Percentiles rank a stretch among this genome's conserved stretches.
Evolutionary conservation across 2,797 vertebrate genomes (phyloP).

Genomic region (Triplophysa bombifrons): DNA sequence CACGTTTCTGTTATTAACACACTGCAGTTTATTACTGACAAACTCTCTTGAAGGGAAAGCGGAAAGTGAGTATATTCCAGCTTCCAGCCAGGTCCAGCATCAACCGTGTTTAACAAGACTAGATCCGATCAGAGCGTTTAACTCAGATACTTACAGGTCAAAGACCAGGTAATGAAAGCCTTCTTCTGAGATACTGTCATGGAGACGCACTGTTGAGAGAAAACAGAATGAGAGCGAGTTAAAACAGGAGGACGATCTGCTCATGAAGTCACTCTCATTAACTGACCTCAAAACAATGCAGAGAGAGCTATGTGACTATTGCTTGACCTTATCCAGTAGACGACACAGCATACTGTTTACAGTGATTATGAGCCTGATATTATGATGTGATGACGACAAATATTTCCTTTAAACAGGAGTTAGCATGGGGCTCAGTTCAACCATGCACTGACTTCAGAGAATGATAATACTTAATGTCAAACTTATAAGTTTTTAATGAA

Average conservation of each 20-base stretch:
- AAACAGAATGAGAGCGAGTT: conserved; percentile 30
- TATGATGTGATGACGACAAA: not conserved
- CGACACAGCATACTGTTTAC: too few relatives aligned
- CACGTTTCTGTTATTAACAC: conserved; percentile 18
- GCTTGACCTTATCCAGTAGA: not conserved
- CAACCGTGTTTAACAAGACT: conserved; percentile 4
- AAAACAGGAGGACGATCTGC: conserved; percentile 5
- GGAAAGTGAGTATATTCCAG: not conserved
- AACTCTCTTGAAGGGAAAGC: conserved; percentile 1
- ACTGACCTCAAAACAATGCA: not conserved
- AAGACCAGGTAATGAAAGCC: conserved; percentile 98
- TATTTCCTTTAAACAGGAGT: not conserved
- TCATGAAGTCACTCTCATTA: not conserved
- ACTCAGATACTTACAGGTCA: conserved; percentile 89
- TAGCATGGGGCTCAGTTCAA: too few relatives aligned
- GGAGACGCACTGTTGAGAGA: conserved; percentile 85
- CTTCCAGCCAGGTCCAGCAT: not conserved
- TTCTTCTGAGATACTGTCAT: conserved; percentile 98
- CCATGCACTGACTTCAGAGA: not conserved
- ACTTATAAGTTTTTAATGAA: too few relatives aligned
- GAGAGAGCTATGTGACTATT: not conserved
- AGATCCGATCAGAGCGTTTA: not conserved
- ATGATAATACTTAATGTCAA: not conserved
- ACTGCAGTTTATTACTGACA: not conserved
- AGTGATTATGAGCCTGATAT: not conserved